phyloP scores from a whole-genome alignment of 2,888 invertebrate species.

The Clivina fossor region DNA sequence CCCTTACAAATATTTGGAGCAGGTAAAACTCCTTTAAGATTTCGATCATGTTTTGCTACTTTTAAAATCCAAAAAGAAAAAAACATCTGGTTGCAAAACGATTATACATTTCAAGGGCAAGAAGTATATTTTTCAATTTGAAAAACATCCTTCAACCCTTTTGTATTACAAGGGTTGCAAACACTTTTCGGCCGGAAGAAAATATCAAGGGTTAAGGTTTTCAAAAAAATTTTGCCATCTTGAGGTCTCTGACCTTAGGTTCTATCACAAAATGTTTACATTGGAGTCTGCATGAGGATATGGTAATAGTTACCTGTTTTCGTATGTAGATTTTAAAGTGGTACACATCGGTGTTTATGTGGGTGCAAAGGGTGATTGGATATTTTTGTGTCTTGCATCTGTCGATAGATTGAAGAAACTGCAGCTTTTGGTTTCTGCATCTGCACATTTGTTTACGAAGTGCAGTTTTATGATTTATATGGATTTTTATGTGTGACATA shows the following conservation, averaged over 20 bases:
- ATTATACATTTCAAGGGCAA: slow-evolving; percentile 8
- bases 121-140: background rate
- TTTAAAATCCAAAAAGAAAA: background rate
- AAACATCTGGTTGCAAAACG: slow-evolving; percentile 7
- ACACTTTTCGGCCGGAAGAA: slow-evolving; percentile 10
- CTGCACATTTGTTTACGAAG: slow-evolving; percentile 16
- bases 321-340: slow-evolving; percentile 1
- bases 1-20: too few relatives aligned
- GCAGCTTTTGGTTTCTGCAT: too few relatives aligned
- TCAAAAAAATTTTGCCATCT: slow-evolving; percentile 17
- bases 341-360: slow-evolving; percentile 4
- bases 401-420: background rate
- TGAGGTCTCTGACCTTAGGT: slow-evolving; percentile 17
- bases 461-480: slow-evolving; percentile 6
- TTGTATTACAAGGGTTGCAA: background rate
- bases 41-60: background rate
- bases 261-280: slow-evolving; percentile 5
- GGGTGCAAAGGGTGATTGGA: slow-evolving; percentile 16
- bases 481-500: slow-evolving; percentile 8
- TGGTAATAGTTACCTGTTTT: background rate
- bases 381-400: slow-evolving; percentile 9
- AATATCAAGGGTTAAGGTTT: slow-evolving; percentile 13
- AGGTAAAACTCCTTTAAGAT: too few relatives aligned
- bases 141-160: background rate
- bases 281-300: background rate